Percentiles rank a stretch among this genome's conserved stretches.
Conservation (phyloP, 2,888 invertebrate genomes). For the Rhagophthalmus giganteus region DNA sequence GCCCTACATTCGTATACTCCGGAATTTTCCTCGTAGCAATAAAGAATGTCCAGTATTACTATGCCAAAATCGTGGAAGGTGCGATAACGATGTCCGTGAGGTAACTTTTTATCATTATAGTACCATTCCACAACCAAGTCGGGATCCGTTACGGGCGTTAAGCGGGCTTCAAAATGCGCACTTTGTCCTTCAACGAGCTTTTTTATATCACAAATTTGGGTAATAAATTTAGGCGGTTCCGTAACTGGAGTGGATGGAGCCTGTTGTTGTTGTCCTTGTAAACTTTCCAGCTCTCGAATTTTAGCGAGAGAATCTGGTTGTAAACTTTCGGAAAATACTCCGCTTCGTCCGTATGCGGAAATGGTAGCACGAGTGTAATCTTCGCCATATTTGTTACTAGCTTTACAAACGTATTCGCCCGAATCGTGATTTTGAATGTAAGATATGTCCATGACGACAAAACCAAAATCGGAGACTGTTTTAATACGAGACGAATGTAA, state of each 20-base stretch:
- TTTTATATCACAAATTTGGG: slow-evolving; percentile 81
- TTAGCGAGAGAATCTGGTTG: slow-evolving; percentile 89
- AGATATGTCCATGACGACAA: slow-evolving; percentile 92
- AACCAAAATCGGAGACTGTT: slow-evolving; percentile 93
- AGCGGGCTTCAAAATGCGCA: slow-evolving; percentile 89
- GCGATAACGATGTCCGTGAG: slow-evolving; percentile 93
- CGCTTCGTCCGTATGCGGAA: slow-evolving; percentile 80
- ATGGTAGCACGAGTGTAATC: slow-evolving; percentile 86
- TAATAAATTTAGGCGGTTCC: slow-evolving; percentile 87
- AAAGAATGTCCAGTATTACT: slow-evolving; percentile 92
- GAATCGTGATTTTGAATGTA: slow-evolving; percentile 90
- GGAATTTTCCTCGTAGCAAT: slow-evolving; percentile 95
- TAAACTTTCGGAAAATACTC: slow-evolving; percentile 84
- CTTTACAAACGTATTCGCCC: slow-evolving; percentile 91
- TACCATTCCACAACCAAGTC: slow-evolving; percentile 94
- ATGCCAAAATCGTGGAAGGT: slow-evolving; percentile 98
- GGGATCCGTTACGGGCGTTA: slow-evolving; percentile 93
- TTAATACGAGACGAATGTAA: slow-evolving; percentile 89
- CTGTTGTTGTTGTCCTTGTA: slow-evolving; percentile 68
- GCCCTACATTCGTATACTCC: slow-evolving; percentile 94
- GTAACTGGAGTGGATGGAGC: slow-evolving; percentile 67
- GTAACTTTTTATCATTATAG: slow-evolving; percentile 88
- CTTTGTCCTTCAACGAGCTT: slow-evolving; percentile 93
- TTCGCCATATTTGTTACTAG: slow-evolving; percentile 88
- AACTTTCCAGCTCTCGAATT: slow-evolving; percentile 82